phyloP scores from a whole-genome alignment of 2,113 vertebrate genomes.

The Myocastor coypus region DNA sequence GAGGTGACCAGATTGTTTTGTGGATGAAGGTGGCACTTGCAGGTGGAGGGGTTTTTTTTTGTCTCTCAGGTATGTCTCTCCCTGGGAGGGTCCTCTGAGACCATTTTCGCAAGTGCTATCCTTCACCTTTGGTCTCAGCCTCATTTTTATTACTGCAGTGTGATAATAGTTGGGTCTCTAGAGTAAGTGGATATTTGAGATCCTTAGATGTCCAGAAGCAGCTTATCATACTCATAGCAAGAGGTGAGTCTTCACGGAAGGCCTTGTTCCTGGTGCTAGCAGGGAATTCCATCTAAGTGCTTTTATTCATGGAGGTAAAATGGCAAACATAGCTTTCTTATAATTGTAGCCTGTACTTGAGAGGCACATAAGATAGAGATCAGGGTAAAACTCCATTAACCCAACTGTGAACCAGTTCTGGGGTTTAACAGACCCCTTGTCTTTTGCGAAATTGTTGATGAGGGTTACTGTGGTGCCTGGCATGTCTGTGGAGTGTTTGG shows the following conservation, averaged over 20 bases:
- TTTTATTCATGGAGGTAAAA: conserved; percentile 27
- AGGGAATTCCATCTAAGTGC: background rate
- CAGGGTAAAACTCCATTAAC: background rate
- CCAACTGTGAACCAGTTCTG: background rate
- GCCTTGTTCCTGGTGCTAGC: background rate
- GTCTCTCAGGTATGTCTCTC: background rate
- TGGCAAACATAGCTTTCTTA: background rate
- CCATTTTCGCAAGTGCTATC: background rate
- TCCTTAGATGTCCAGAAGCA: background rate
- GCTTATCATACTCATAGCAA: background rate
- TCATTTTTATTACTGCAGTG: background rate
- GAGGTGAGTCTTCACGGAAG: background rate
- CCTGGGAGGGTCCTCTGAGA: background rate
- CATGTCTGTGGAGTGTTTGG: background rate
- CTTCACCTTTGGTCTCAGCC: background rate
- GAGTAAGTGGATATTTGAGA: background rate
- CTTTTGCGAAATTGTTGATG: background rate
- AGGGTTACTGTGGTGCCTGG: background rate
- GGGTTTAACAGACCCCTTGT: background rate
- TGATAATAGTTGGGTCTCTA: background rate
- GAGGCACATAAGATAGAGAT: background rate
- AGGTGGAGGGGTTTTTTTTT: background rate
- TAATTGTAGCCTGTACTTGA: background rate
- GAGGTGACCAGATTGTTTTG: background rate
- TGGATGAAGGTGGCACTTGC: background rate